Conservation (phyloP, 2,113 vertebrate genomes). For the Sinocyclocheilus anophthalmus region DNA sequence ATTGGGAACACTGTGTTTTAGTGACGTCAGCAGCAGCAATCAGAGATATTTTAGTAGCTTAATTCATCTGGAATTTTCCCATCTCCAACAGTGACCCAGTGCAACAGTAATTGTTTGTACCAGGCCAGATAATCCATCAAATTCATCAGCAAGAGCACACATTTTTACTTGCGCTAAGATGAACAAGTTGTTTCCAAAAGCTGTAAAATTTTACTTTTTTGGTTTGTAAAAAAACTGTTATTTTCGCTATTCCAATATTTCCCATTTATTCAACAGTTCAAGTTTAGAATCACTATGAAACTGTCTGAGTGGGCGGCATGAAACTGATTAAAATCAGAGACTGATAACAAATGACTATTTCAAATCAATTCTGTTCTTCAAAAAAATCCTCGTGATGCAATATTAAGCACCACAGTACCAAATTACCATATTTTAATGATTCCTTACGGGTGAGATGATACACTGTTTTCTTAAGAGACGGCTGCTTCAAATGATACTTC, state of each 20-base stretch:
- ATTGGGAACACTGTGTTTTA: neutral
- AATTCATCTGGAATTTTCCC: neutral
- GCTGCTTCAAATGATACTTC: neutral
- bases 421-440: constrained; percentile 11
- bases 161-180: neutral
- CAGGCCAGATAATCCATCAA: neutral
- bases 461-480: neutral
- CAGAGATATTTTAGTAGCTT: neutral
- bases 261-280: neutral
- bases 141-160: neutral
- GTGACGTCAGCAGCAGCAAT: neutral
- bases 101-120: neutral
- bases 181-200: neutral
- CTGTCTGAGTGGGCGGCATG: neutral
- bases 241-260: neutral
- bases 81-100: neutral
- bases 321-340: neutral
- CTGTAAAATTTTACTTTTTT: neutral
- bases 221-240: neutral
- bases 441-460: neutral
- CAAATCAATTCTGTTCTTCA: neutral
- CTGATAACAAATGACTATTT: neutral
- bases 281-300: neutral
- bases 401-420: neutral
- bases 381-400: neutral